Evolutionary conservation across 2,888 invertebrate genomes (phyloP), one percentile per base, ranked within the genome.

Genomic region (Odontocerum albicorne): DNA sequence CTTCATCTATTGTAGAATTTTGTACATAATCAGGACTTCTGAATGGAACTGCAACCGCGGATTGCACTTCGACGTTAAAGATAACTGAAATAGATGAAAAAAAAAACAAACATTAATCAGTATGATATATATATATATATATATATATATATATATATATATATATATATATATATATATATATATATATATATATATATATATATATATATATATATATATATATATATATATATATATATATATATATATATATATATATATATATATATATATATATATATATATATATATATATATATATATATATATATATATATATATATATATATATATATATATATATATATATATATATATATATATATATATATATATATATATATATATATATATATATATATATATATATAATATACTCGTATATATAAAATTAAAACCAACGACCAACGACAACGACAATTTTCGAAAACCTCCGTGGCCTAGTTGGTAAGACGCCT

Each of bases 1-100:
- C n/a, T n/a, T n/a, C n/a, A n/a, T n/a, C 44, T 1, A 44, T 32
- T 3, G 44, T n/a, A 31, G 44, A 44, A 4, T 17, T 32, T 16
- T 17, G 10, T 15, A 44, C 44, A 13, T 44, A 44, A 7, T 17
- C 8, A 19, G 44, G 44, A 8, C 17, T 32, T 16, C 15, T 44
- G 17, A 44, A 44, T 2, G 44, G 44, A 16, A 17, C 1, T 12
- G 44, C 44, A 16, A 17, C 31, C 17, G n/a, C n/a, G n/a, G n/a
- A n/a, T n/a, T n/a, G n/a, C n/a, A n/a, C n/a, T n/a, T n/a, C n/a
- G n/a, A n/a, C n/a, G n/a, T n/a, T n/a, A n/a, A n/a, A n/a, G n/a
- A n/a, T n/a, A n/a, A n/a, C n/a, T n/a, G n/a, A n/a, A n/a, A n/a
- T n/a, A n/a, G n/a, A n/a, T n/a, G n/a, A n/a, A n/a, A n/a, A n/a